Base-by-base conservation (phyloP, 2,888 invertebrate genomes). In the Callyntrura sp. region DNA sequence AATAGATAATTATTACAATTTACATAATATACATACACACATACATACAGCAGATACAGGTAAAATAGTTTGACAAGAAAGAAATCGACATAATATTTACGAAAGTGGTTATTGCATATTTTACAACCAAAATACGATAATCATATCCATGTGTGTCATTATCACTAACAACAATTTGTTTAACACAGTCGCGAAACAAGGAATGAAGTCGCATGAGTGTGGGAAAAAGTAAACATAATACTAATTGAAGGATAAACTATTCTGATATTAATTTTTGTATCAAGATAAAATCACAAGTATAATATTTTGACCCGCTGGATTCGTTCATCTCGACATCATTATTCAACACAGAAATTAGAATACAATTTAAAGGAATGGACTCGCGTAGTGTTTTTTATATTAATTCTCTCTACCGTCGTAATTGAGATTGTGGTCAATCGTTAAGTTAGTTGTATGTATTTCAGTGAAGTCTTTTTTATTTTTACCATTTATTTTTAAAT, bases 361-460 rank as follows among this genome's bases (percentile, higher is more conserved):
- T 57, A n/a, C n/a, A 8, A 4, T 57, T 57, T 57, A 51, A 8
- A 51, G n/a, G 60, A n/a, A 17, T 60, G 60, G 9, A 60, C 9
- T 60, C 2, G 9, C 60, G 60, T 70, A 35, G 2, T 35, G 35
- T 35, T 35, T 35, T 35, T 2, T 35, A 4, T 14, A 51, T n/a
- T 78, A 60, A 14, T 28, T 6, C 17, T 43, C 8, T 43, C 43
- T 70, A 0, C 11, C 6, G 28, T 65, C 14, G 23, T 57, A 70
- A 43, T 60, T 35, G 60, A 81, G 17, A 60, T 81, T 60, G 73
- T 85, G 84, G 84, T 85, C 84, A 85, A 85, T 85, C 84, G 55
- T 57, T 68, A 17, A n/a, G n/a, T 43, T 11, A 48, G 6, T 85
- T 85, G 65, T 85, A 25, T 57, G 1, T 17, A 20, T 70, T 17